Conservation (phyloP, 2,888 invertebrate genomes). For the Eretmocerus hayati region DNA sequence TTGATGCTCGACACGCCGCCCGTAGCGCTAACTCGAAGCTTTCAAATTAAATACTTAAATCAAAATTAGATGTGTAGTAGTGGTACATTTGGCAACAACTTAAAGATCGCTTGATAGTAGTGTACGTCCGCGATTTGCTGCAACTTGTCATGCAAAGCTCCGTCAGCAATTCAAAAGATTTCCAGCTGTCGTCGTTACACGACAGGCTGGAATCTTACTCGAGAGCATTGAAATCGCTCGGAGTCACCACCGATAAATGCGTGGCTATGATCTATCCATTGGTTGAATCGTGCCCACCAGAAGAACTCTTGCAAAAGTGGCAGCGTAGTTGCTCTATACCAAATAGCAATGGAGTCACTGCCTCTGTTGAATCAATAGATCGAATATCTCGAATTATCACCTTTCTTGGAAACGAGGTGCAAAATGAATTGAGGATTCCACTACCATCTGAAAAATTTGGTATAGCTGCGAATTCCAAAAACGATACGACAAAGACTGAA, state of each 20-base stretch:
- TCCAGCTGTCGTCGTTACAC: conserved; percentile 19
- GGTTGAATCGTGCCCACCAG: background rate
- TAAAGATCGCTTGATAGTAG: conserved; percentile 29
- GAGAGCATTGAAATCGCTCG: conserved; percentile 25
- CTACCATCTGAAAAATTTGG: conserved; percentile 17
- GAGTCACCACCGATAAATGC: conserved; percentile 25
- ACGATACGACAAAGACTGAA: background rate
- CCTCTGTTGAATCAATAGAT: background rate
- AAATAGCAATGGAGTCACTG: background rate
- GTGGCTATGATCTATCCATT: conserved; percentile 26
- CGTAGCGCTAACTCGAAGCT: too few relatives aligned
- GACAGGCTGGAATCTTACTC: conserved; percentile 32
- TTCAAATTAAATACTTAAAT: too few relatives aligned
- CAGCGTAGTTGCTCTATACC: background rate
- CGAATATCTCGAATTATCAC: background rate
- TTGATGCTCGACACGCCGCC: too few relatives aligned
- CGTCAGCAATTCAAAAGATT: conserved; percentile 10
- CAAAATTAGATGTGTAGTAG: too few relatives aligned
- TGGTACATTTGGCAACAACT: too few relatives aligned
- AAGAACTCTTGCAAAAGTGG: background rate
- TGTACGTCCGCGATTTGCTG: conserved; percentile 31
- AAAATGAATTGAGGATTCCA: conserved; percentile 21
- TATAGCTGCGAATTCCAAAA: background rate
- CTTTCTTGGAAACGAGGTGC: conserved; percentile 16
- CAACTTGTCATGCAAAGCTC: conserved; percentile 29